These are phyloP conservation scores for Hecatera dysodea DNA, from an alignment of 2,888 invertebrate genomes.

Conservation along the genomic window DNA sequence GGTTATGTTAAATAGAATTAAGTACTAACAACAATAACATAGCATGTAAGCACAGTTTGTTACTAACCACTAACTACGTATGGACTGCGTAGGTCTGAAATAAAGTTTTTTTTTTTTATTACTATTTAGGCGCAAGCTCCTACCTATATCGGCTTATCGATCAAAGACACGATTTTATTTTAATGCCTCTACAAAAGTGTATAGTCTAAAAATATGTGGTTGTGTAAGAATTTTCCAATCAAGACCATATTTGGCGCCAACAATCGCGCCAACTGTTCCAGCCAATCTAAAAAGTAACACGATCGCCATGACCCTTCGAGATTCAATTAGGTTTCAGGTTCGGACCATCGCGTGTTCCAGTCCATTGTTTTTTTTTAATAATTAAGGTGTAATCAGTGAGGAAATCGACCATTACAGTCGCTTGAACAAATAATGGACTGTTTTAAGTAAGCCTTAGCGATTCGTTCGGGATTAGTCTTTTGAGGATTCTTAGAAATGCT, in stretches of 20 bases:
- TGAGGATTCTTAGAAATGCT: not conserved
- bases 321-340: slow-evolving; percentile 39
- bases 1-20: too few relatives aligned
- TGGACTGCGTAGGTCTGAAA: too few relatives aligned
- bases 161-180: not conserved
- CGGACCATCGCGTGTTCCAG: slow-evolving; percentile 43
- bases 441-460: not conserved
- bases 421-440: slow-evolving; percentile 10
- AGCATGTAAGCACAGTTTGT: too few relatives aligned
- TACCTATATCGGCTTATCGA: not conserved
- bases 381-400: slow-evolving; percentile 30
- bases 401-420: slow-evolving; percentile 26
- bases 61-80: too few relatives aligned
- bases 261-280: slow-evolving; percentile 13
- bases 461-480: slow-evolving; percentile 6
- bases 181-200: not conserved
- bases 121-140: too few relatives aligned
- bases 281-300: slow-evolving; percentile 22
- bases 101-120: too few relatives aligned
- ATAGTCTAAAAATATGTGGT: not conserved
- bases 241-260: not conserved
- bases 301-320: slow-evolving; percentile 23
- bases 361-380: slow-evolving; percentile 48
- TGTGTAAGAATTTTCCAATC: not conserved
- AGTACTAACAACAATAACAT: too few relatives aligned